A percentile compares a stretch with the other conserved stretches of the same genome.
phyloP scores from a whole-genome alignment of 64 coral and sea anemone species.

The Cladopsammia gracilis region DNA sequence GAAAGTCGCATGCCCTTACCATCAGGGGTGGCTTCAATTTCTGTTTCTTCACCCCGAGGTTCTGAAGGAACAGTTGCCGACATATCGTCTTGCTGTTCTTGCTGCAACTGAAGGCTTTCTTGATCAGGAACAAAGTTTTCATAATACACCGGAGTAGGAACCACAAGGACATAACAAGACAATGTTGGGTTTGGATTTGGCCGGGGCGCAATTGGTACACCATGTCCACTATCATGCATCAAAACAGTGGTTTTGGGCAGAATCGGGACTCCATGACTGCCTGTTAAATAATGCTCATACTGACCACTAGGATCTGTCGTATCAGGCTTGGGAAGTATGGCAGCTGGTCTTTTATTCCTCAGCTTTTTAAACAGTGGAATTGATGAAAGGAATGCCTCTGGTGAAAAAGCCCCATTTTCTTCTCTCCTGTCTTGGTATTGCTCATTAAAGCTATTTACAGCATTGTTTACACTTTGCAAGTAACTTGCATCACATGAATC shows the following conservation, averaged over 20 bases:
- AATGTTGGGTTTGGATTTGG: background rate
- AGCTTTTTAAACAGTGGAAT: conserved; percentile 11
- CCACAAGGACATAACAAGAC: conserved; percentile 36
- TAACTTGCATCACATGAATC: conserved; percentile 21
- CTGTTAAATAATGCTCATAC: background rate
- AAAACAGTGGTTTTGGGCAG: background rate
- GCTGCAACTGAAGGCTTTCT: background rate
- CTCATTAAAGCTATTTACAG: background rate
- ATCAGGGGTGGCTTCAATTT: background rate
- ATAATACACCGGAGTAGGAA: conserved; percentile 31
- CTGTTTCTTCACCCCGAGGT: background rate
- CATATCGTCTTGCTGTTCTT: background rate
- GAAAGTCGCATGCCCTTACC: background rate
- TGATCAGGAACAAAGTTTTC: background rate
- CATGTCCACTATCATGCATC: background rate
- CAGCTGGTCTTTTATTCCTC: background rate
- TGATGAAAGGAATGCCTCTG: conserved; percentile 30
- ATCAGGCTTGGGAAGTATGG: background rate
- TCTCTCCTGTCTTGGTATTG: conserved; percentile 21
- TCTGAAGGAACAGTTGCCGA: background rate
- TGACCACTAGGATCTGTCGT: background rate
- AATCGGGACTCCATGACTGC: background rate
- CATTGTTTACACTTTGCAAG: background rate
- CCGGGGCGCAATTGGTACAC: background rate
- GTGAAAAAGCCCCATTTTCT: conserved; percentile 3